Conservation (phyloP, 1,140 invertebrate species). For the Euwallacea similis region DNA sequence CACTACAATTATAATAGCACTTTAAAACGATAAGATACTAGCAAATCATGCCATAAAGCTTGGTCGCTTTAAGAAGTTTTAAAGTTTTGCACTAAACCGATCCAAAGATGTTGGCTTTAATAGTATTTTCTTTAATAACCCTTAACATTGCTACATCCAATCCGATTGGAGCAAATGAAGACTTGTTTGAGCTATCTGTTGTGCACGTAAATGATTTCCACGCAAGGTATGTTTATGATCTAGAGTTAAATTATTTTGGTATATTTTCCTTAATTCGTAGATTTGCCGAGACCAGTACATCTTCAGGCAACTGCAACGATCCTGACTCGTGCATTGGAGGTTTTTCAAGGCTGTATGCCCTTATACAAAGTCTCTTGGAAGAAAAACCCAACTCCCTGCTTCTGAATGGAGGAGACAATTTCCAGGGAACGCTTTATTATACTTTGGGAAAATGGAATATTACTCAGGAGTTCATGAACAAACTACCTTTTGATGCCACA, state of each 20-base stretch:
- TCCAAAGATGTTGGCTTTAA: not conserved
- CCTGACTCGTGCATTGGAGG: constrained; percentile 68
- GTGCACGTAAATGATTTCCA: constrained; percentile 84
- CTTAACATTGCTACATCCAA: not conserved
- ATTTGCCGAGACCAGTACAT: constrained; percentile 69
- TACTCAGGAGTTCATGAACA: constrained; percentile 74
- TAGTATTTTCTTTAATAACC: not conserved
- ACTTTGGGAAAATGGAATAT: constrained; percentile 74
- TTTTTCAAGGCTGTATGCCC: constrained; percentile 67
- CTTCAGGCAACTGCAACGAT: constrained; percentile 63
- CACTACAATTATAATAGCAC: not conserved
- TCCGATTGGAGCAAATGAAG: not conserved
- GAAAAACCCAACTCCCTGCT: constrained; percentile 67
- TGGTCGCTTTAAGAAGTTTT: not conserved
- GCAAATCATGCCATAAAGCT: not conserved
- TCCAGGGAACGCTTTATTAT: constrained; percentile 85
- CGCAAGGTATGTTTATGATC: constrained; percentile 61
- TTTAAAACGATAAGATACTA: not conserved
- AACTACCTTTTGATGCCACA: constrained; percentile 76
- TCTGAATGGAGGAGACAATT: constrained; percentile 83
- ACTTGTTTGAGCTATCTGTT: constrained; percentile 66
- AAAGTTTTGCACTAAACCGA: not conserved
- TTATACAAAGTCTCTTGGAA: constrained; percentile 58
- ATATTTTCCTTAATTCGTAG: constrained; percentile 49
- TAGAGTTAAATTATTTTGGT: not conserved